phyloP scores from a whole-genome alignment of 2,888 invertebrate species.

The Plagiodera versicolora region DNA sequence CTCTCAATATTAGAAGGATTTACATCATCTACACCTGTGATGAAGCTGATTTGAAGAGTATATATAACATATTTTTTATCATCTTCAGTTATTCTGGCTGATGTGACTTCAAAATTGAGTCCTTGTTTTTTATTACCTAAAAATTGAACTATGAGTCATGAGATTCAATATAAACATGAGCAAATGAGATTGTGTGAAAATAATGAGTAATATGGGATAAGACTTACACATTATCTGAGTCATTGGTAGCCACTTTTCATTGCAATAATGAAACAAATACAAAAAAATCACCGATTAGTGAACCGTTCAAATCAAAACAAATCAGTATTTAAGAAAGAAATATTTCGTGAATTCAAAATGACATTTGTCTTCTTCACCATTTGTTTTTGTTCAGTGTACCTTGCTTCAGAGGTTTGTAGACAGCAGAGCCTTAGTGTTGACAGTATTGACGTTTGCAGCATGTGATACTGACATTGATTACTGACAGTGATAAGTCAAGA shows the following conservation, averaged over 20 bases:
- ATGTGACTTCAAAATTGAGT: conserved; percentile 67
- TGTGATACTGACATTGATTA: not conserved
- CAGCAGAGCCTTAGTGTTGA: not conserved
- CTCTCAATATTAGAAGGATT: conserved; percentile 67
- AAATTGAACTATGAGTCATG: conserved; percentile 12
- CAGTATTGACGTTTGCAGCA: not conserved
- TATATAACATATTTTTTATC: conserved; percentile 73
- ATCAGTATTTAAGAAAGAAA: too few relatives aligned
- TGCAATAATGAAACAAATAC: not conserved
- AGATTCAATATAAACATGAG: not conserved
- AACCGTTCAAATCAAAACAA: too few relatives aligned
- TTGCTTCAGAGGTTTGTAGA: too few relatives aligned
- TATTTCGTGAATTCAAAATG: too few relatives aligned
- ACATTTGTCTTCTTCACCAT: too few relatives aligned
- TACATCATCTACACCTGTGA: conserved; percentile 60
- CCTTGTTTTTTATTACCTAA: conserved; percentile 46
- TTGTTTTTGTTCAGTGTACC: too few relatives aligned
- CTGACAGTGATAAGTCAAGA: too few relatives aligned
- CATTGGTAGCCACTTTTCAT: conserved; percentile 15
- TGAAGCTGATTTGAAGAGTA: conserved; percentile 65
- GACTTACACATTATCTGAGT: conserved; percentile 34
- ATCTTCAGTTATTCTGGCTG: conserved; percentile 65
- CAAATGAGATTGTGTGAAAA: not conserved
- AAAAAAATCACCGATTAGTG: too few relatives aligned
- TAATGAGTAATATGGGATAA: not conserved